phyloP scores from a whole-genome alignment of 2,888 invertebrate species.

The Chorisops tibialis region DNA sequence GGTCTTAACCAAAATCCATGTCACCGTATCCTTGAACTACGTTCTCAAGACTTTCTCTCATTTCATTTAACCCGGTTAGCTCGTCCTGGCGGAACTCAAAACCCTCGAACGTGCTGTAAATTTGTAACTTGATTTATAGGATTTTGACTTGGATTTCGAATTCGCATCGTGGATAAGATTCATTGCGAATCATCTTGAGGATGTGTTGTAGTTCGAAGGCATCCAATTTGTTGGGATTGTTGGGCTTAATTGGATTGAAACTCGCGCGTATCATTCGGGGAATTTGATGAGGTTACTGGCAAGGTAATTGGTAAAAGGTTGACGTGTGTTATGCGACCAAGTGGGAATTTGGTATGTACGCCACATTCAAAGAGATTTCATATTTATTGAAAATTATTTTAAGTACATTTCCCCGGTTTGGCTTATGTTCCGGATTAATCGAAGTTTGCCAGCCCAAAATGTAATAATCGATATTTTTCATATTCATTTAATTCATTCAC shows the following conservation, averaged over 20 bases:
- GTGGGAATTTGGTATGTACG: no score
- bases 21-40: neutral
- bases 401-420: no score
- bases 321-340: no score
- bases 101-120: constrained; percentile 17
- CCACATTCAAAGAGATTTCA: no score
- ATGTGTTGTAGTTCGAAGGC: neutral
- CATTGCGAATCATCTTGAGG: constrained; percentile 3
- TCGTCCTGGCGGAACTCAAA: neutral
- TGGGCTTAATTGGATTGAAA: constrained; percentile 12
- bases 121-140: constrained; percentile 16
- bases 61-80: neutral
- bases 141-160: neutral
- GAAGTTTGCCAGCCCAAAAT: no score
- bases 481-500: no score
- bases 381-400: no score
- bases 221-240: constrained; percentile 21
- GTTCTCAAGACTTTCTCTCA: neutral
- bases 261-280: constrained; percentile 8
- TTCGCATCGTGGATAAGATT: neutral
- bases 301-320: no score
- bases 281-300: neutral
- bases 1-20: neutral
- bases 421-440: no score
- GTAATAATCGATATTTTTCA: no score